Base-by-base conservation (phyloP, 1,140 invertebrate species). In the Tetranychus urticae region DNA sequence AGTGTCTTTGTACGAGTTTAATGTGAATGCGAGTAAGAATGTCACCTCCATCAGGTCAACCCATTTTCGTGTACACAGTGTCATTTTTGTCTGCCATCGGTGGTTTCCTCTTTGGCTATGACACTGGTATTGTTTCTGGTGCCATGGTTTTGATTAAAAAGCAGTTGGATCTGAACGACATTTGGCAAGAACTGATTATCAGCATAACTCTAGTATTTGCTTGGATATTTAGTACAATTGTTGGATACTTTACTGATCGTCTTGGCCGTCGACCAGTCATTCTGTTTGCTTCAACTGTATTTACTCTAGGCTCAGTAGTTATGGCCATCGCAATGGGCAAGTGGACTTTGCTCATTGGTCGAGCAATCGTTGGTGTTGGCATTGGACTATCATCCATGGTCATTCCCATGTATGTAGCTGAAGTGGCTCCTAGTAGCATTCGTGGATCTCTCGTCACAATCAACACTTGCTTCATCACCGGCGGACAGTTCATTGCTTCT, bases 21-120 rank as follows among this genome's bases (percentile, higher is more conserved):
- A 23, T 23, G 23, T 23, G 23, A 23, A 23, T 23, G 23, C 23
- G 23, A 23, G 23, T 23, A 23, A 23, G 23, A 23, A 23, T 23
- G 23, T 23, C 23, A 23, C 23, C 23, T 23, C 23, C 23, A 23
- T 23, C 23, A 23, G 23, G 23, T 52, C n/a, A 33, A 52, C 50
- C 50, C 7, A 2, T 52, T 52, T 56, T 56, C 34, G 35, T 58
- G 10, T 58, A 35, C 57, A 23, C 36, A 5, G 57, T 46, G 10
- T 31, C 42, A n/a, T 23, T 58, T 7, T 34, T 79, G 48, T 73
- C 78, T 37, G 77, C 76, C 14, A 72, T 81, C 12, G 80, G 80
- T 33, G 80, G 80, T 7, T 81, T 81, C 66, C 71, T 82, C 4
- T 81, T 82, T 67, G 80, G 80, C 34, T 81, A 82, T 69, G 80